These are phyloP conservation scores for Cephus pulcher DNA, from an alignment of 2,888 invertebrate species.

Conservation along the genomic window DNA sequence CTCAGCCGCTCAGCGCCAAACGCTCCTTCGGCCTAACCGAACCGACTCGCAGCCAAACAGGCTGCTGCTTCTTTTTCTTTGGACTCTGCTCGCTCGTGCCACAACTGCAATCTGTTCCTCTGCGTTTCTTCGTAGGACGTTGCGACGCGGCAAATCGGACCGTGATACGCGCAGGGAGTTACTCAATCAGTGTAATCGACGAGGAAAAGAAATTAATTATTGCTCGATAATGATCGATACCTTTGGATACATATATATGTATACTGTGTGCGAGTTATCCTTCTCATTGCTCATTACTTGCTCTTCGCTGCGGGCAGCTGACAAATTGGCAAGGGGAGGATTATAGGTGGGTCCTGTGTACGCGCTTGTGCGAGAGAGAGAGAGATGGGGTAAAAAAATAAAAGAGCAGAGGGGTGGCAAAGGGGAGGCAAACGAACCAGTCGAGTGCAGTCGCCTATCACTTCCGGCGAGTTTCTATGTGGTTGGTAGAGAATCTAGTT, in stretches of 20 bases:
- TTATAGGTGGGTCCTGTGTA: too few relatives aligned
- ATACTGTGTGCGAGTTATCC: conserved; percentile 15
- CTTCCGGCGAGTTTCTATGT: neutral
- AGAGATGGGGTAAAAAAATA: neutral
- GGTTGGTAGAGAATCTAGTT: too few relatives aligned
- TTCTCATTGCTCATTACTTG: conserved; percentile 20
- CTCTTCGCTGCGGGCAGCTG: neutral
- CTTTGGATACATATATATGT: neutral
- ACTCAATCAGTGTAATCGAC: too few relatives aligned
- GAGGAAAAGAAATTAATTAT: too few relatives aligned
- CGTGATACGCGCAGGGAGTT: too few relatives aligned
- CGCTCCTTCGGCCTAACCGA: conserved; percentile 33
- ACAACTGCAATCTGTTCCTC: conserved; percentile 58
- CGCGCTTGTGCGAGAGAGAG: neutral
- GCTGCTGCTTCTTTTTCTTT: conserved; percentile 9
- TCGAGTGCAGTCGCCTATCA: neutral
- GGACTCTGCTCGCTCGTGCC: conserved; percentile 45
- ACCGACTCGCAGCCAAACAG: conserved; percentile 31
- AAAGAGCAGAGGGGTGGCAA: neutral
- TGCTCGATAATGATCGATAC: too few relatives aligned
- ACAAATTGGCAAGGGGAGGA: conserved; percentile 1
- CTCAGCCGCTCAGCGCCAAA: too few relatives aligned
- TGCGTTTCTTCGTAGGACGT: conserved; percentile 30
- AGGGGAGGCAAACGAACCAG: too few relatives aligned
- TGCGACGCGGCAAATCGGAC: too few relatives aligned